Percentiles rank a stretch among this genome's conserved stretches.
These are phyloP conservation scores for Penaeus monodon DNA, from an alignment of 2,888 invertebrate species.

Conservation along the genomic window DNA sequence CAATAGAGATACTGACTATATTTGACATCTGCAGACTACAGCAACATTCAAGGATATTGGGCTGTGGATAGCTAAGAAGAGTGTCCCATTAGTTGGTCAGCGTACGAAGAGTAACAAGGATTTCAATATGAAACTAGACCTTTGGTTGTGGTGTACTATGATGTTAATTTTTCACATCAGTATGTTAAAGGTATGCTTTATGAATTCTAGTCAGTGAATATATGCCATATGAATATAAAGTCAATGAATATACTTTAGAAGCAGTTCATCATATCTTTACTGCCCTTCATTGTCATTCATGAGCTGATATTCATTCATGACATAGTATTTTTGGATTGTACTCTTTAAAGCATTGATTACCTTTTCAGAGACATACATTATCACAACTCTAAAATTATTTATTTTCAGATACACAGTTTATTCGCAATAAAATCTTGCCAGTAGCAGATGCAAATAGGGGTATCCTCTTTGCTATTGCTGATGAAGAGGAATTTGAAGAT, in stretches of 20 bases:
- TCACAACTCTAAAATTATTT: background rate
- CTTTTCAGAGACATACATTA: background rate
- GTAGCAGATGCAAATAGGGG: conserved; percentile 73
- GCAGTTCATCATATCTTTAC: too few species aligned
- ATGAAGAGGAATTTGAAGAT: conserved; percentile 73
- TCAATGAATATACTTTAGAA: background rate
- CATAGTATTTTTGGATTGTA: too few species aligned
- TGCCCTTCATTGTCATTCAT: too few species aligned
- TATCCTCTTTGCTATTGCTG: conserved; percentile 68
- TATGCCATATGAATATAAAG: background rate
- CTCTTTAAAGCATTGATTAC: too few species aligned
- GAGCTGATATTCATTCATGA: too few species aligned
- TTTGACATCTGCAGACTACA: conserved; percentile 53
- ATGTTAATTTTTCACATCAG: conserved; percentile 74
- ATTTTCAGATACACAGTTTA: conserved; percentile 72
- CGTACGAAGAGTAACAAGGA: conserved; percentile 69
- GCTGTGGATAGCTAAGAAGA: conserved; percentile 45
- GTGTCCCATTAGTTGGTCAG: conserved; percentile 73
- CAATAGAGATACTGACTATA: background rate
- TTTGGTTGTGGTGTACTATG: conserved; percentile 74
- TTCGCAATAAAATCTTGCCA: conserved; percentile 73
- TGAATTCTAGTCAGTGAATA: conserved; percentile 24
- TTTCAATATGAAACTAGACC: conserved; percentile 70
- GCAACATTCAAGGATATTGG: conserved; percentile 66
- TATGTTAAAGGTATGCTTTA: conserved; percentile 71